Conservation (phyloP, 1,140 invertebrate genomes). For the Harlomillsia oculata region DNA sequence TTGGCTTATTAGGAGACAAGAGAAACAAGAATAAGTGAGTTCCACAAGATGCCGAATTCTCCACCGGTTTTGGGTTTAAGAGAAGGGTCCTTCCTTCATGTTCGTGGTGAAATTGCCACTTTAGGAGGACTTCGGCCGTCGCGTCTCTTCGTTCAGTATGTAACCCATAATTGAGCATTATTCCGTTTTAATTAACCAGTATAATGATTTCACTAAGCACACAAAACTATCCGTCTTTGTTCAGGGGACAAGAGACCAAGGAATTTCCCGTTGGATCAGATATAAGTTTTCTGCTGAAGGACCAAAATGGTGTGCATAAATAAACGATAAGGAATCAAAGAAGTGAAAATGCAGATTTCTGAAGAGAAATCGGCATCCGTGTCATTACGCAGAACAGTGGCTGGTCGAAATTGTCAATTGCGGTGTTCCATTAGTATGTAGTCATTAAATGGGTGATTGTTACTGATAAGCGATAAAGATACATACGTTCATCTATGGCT, state of each 20-base stretch:
- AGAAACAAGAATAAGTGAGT: slow-evolving; percentile 56
- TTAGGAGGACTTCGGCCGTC: slow-evolving; percentile 53
- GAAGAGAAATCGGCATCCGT: too few relatives aligned
- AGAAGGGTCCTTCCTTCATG: slow-evolving; percentile 57
- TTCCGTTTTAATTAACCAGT: slow-evolving; percentile 17
- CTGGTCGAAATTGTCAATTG: too few relatives aligned
- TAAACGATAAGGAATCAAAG: too few relatives aligned
- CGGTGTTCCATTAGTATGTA: too few relatives aligned
- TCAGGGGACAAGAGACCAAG: slow-evolving; percentile 44
- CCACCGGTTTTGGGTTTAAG: slow-evolving; percentile 56
- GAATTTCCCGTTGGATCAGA: slow-evolving; percentile 49
- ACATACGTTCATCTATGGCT: too few relatives aligned
- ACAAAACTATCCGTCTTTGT: slow-evolving; percentile 38
- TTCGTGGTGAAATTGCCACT: slow-evolving; percentile 50
- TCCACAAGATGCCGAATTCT: slow-evolving; percentile 47
- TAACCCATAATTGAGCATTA: slow-evolving; percentile 27
- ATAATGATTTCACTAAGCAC: not conserved
- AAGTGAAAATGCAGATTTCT: too few relatives aligned
- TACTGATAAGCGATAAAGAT: too few relatives aligned
- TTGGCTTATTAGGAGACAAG: slow-evolving; percentile 47
- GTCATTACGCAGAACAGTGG: too few relatives aligned
- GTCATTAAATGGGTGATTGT: too few relatives aligned
- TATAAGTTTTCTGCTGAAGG: slow-evolving; percentile 45
- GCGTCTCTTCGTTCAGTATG: slow-evolving; percentile 56
- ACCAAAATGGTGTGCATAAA: too few relatives aligned